phyloP scores from a whole-genome alignment of 2,113 vertebrate species.

The Dermatemys mawii region DNA sequence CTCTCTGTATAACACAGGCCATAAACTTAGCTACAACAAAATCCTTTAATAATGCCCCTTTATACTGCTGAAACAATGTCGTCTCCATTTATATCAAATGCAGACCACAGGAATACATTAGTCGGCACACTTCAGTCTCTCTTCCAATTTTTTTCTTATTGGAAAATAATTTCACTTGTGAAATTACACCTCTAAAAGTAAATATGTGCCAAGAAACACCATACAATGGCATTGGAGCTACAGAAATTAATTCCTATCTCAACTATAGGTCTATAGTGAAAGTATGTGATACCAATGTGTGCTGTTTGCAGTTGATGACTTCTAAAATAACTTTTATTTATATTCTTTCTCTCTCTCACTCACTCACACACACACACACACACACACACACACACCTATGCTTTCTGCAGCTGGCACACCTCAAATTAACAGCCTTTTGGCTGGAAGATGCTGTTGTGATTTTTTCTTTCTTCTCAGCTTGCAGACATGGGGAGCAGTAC shows the following conservation, averaged over 20 bases:
- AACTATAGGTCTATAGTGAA: background rate
- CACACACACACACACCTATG: no score
- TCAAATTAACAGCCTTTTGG: background rate
- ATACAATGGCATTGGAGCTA: background rate
- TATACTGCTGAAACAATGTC: background rate
- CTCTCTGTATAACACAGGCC: background rate
- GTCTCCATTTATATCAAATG: background rate
- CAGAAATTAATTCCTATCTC: background rate
- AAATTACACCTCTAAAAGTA: background rate
- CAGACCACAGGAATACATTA: background rate
- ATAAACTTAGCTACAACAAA: background rate
- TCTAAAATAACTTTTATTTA: background rate
- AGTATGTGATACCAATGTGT: fast-evolving
- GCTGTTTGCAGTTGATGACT: background rate
- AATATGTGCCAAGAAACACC: background rate
- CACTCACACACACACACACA: no score
- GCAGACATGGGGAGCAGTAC: background rate
- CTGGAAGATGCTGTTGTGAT: background rate
- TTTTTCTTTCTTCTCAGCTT: background rate
- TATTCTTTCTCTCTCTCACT: no score
- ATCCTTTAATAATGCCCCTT: background rate
- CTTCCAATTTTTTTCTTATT: background rate
- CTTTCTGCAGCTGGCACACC: background rate
- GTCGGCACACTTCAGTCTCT: background rate
- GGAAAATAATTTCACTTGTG: background rate